Evolutionary conservation across 2,113 vertebrate species (phyloP).

Genomic region (Apaloderma vittatum): DNA sequence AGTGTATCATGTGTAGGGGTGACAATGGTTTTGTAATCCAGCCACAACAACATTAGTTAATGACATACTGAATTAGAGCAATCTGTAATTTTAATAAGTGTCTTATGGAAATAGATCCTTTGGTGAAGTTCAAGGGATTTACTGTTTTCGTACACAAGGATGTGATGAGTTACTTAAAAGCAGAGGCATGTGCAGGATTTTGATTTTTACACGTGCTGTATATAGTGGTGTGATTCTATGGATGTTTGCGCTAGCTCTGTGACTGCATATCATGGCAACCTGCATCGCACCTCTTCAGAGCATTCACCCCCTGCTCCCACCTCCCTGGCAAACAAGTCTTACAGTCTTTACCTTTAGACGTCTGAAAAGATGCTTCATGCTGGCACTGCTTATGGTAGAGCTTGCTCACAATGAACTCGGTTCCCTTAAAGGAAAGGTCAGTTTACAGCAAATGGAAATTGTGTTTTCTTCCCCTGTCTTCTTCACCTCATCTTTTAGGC

Average conservation of each 20-base stretch:
- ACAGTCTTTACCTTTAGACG: not conserved
- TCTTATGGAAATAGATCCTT: conserved; percentile 70
- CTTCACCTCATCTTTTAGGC: not conserved
- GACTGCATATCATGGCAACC: not conserved
- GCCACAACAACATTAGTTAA: conserved; percentile 52
- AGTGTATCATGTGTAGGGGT: conserved; percentile 43
- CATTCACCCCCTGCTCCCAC: rapidly evolving
- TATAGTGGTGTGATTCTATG: no score
- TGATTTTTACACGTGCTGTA: not conserved
- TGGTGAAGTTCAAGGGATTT: conserved; percentile 20
- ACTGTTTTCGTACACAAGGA: not conserved
- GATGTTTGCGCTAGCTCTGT: not conserved
- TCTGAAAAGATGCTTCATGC: not conserved
- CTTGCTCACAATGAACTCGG: not conserved
- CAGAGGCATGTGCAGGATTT: not conserved
- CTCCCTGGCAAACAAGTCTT: not conserved
- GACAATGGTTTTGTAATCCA: conserved; percentile 67
- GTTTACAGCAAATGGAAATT: not conserved
- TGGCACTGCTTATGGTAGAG: not conserved
- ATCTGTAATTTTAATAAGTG: conserved; percentile 74
- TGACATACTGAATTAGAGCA: conserved; percentile 35
- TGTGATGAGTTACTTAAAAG: not conserved
- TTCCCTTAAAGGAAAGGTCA: not conserved
- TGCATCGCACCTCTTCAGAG: not conserved
- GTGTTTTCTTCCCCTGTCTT: rapidly evolving